These are phyloP conservation scores for Pardosa pseudoannulata DNA, from an alignment of 2,888 invertebrate species.

Conservation along the genomic window DNA sequence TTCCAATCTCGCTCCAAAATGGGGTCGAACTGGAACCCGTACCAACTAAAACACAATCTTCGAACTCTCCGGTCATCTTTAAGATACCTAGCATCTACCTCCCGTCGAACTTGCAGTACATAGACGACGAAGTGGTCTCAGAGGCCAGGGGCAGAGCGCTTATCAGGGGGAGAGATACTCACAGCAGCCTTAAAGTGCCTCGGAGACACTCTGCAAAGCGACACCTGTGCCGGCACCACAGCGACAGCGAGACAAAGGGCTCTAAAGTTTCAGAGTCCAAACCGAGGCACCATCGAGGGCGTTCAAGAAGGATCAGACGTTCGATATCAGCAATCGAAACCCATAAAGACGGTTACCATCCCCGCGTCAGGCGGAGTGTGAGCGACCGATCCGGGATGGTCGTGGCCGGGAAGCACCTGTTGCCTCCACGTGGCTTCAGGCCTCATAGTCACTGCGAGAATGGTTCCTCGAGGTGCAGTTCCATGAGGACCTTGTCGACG, in stretches of 20 bases:
- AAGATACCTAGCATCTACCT: constrained; percentile 1
- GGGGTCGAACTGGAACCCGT: background rate
- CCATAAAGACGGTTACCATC: constrained; percentile 28
- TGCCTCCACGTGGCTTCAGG: constrained; percentile 6
- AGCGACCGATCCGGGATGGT: constrained; percentile 50
- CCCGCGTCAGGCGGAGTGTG: constrained; percentile 54
- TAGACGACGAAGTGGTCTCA: background rate
- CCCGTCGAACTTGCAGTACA: background rate
- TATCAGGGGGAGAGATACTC: background rate
- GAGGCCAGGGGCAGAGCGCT: background rate
- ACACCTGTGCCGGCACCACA: constrained; percentile 56
- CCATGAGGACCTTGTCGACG: constrained; percentile 37
- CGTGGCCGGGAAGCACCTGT: constrained; percentile 38
- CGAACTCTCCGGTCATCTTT: background rate
- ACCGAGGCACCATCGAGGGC: background rate
- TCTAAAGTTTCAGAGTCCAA: background rate
- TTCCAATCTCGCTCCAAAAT: background rate
- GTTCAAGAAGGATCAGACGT: constrained; percentile 26
- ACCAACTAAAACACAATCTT: no score
- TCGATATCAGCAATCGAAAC: constrained; percentile 60
- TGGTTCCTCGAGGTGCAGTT: constrained; percentile 33
- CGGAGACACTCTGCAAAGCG: constrained; percentile 1
- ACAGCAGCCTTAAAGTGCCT: constrained; percentile 41
- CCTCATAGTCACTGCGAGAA: constrained; percentile 25
- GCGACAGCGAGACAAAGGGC: constrained; percentile 37